Conservation (phyloP, 1,140 invertebrate genomes). For the Reticulitermes speratus region DNA sequence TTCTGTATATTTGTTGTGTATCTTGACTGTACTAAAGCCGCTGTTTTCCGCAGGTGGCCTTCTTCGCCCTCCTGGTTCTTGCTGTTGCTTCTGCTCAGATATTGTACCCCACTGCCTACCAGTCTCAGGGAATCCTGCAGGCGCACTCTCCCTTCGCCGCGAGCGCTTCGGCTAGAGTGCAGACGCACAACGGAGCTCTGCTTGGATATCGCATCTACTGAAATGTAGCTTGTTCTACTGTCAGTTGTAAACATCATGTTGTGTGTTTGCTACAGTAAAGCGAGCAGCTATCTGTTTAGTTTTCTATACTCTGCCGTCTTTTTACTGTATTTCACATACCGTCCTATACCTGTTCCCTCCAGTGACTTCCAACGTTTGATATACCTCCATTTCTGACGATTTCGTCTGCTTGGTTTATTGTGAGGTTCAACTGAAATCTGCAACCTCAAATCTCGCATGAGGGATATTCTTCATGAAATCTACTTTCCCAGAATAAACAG, state of each 20-base stretch:
- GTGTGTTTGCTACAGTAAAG: not conserved
- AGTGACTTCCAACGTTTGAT: too few species aligned
- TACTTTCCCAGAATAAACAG: too few species aligned
- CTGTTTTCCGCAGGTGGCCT: not conserved
- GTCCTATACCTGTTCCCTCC: not conserved
- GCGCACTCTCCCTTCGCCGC: not conserved
- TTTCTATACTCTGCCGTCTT: not conserved
- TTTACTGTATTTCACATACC: not conserved
- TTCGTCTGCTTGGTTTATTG: too few species aligned
- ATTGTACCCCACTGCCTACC: not conserved
- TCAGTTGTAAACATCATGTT: constrained; percentile 8
- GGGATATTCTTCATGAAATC: too few species aligned
- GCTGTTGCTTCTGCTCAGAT: not conserved
- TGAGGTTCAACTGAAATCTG: too few species aligned
- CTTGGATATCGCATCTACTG: not conserved
- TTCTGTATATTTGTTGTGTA: too few species aligned
- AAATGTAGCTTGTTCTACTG: not conserved
- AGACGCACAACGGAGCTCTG: not conserved
- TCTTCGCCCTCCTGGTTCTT: not conserved
- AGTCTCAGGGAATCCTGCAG: not conserved
- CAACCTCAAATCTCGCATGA: too few species aligned
- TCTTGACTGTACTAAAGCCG: too few species aligned
- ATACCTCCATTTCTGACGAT: too few species aligned
- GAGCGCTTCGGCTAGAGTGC: not conserved
- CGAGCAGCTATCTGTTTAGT: not conserved